Conservation (phyloP, 2,113 vertebrate genomes). For the Ardeotis arabs region DNA sequence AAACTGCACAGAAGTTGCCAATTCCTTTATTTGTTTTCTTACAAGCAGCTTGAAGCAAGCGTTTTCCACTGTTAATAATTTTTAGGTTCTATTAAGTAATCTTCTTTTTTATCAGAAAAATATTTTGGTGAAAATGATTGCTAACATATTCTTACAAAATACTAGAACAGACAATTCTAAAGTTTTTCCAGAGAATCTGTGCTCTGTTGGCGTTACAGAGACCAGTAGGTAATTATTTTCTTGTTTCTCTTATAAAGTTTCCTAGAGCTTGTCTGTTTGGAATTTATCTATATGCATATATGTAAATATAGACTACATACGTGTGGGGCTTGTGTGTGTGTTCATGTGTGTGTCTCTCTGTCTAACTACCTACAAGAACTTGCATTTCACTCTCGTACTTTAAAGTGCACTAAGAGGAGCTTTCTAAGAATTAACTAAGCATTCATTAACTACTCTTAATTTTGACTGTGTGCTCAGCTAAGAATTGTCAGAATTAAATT, state of each 20-base stretch:
- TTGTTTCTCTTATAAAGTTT: neutral
- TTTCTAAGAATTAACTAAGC: slow-evolving; percentile 10
- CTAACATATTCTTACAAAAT: neutral
- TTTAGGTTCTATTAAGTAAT: neutral
- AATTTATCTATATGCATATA: neutral
- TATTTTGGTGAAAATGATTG: neutral
- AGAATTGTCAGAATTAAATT: neutral
- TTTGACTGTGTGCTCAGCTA: neutral
- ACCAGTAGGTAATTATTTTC: slow-evolving; percentile 9
- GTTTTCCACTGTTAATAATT: neutral
- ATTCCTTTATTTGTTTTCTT: slow-evolving; percentile 34
- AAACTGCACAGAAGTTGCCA: slow-evolving; percentile 29
- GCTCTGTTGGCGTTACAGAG: neutral
- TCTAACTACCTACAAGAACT: neutral
- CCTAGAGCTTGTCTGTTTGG: neutral
- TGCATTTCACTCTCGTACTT: neutral
- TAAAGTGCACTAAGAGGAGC: neutral
- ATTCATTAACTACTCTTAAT: neutral
- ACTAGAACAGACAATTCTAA: neutral
- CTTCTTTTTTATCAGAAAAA: neutral
- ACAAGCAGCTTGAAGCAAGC: neutral
- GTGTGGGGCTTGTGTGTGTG: neutral
- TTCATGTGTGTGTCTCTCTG: neutral
- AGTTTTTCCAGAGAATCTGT: neutral
- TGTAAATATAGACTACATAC: neutral